These are phyloP conservation scores for Bradynema listronoti DNA, from an alignment of 1,140 invertebrate genomes.

Conservation along the genomic window DNA sequence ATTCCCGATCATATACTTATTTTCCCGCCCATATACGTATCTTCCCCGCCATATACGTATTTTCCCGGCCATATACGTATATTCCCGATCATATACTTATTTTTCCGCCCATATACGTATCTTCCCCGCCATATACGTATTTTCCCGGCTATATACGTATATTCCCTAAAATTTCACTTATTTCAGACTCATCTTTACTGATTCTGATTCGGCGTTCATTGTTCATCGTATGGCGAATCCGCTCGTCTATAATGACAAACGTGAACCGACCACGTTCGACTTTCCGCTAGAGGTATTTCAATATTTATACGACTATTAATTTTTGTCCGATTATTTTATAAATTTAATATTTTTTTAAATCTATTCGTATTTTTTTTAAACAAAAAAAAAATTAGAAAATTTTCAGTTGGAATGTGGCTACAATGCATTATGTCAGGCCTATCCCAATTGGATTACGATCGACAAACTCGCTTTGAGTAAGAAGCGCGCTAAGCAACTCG, in stretches of 20 bases:
- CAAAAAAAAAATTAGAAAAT: conserved; percentile 6
- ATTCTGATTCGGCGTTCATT: conserved; percentile 24
- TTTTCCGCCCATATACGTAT: neutral
- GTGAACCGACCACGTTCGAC: conserved; percentile 30
- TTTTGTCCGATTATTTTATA: neutral
- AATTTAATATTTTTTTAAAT: too few relatives aligned
- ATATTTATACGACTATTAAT: neutral
- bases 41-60: neutral
- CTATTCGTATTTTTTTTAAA: neutral
- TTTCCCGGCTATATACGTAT: neutral
- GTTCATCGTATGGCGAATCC: conserved; percentile 37
- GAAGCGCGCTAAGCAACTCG: conserved; percentile 19
- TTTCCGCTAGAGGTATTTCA: conserved; percentile 33
- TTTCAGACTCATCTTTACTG: conserved; percentile 36
- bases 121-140: neutral
- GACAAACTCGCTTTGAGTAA: conserved; percentile 14
- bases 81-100: neutral
- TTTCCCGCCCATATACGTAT: neutral
- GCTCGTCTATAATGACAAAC: conserved; percentile 10
- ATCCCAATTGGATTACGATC: conserved; percentile 21
- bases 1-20: too few relatives aligned
- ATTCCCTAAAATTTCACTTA: conserved; percentile 11
- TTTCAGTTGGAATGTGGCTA: conserved; percentile 28
- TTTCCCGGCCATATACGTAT: neutral
- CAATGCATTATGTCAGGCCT: conserved; percentile 10